Conservation (phyloP, 1,140 invertebrate genomes). For the Eciton burchellii region DNA sequence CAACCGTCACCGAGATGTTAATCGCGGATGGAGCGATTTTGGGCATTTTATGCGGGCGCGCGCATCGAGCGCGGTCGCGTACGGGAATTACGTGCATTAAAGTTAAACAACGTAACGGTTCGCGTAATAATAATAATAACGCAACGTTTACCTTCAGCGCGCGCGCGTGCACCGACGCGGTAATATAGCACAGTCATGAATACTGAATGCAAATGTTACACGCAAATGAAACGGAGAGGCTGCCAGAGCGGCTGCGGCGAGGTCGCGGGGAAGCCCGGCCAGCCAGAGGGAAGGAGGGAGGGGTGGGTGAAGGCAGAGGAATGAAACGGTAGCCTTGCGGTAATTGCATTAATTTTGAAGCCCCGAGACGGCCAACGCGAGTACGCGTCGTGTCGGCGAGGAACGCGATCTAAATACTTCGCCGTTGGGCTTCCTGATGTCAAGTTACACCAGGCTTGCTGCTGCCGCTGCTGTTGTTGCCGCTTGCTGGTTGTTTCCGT, state of each 20-base stretch:
- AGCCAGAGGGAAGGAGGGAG: too few relatives aligned
- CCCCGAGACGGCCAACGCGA: slow-evolving; percentile 54
- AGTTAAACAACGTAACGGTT: slow-evolving; percentile 61
- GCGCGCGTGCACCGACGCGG: slow-evolving; percentile 19
- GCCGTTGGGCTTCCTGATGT: slow-evolving; percentile 11
- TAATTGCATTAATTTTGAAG: slow-evolving; percentile 61
- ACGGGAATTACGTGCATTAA: slow-evolving; percentile 58
- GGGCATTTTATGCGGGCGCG: background rate
- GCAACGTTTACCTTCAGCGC: too few relatives aligned
- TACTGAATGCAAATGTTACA: slow-evolving; percentile 58
- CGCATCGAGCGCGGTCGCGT: slow-evolving; percentile 8
- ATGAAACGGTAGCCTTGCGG: slow-evolving; percentile 44
- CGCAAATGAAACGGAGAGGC: slow-evolving; percentile 48
- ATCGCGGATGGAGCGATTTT: slow-evolving; percentile 58
- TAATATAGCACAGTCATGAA: slow-evolving; percentile 13
- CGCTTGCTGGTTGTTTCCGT: background rate
- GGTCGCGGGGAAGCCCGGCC: background rate
- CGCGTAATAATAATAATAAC: slow-evolving; percentile 41
- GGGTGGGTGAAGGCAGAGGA: too few relatives aligned
- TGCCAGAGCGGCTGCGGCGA: background rate
- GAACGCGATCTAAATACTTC: slow-evolving; percentile 53
- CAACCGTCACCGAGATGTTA: slow-evolving; percentile 22
- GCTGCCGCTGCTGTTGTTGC: background rate
- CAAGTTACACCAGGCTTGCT: slow-evolving; percentile 23
- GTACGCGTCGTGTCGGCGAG: slow-evolving; percentile 49